Conservation (phyloP, 1,140 invertebrate species). For the Oryzaephilus surinamensis region DNA sequence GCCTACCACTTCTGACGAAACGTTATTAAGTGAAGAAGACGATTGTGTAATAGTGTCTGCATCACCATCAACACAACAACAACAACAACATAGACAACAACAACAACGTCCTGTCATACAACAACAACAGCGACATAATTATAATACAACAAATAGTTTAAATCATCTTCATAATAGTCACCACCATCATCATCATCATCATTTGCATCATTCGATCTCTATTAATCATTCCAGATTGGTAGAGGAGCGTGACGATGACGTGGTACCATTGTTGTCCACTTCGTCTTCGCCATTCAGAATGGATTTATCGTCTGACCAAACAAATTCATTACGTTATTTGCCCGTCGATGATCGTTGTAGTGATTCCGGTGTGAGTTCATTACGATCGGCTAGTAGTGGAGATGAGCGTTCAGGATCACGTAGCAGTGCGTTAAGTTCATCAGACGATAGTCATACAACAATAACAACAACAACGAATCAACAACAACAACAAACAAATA, state of each 20-base stretch:
- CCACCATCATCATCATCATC: too few relatives aligned
- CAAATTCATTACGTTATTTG: constrained; percentile 29
- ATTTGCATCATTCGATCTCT: too few relatives aligned
- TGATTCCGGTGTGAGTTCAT: constrained; percentile 55
- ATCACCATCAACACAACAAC: constrained; percentile 10
- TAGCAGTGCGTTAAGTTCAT: too few relatives aligned
- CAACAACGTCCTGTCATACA: too few relatives aligned
- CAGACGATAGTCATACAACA: constrained; percentile 2
- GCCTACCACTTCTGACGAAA: constrained; percentile 36
- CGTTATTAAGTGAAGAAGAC: constrained; percentile 44
- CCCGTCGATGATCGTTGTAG: constrained; percentile 45
- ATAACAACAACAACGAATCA: too few relatives aligned
- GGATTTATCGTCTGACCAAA: constrained; percentile 29
- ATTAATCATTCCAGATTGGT: too few relatives aligned
- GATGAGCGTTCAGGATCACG: not conserved
- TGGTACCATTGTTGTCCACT: constrained; percentile 28
- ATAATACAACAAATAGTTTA: too few relatives aligned
- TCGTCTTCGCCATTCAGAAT: constrained; percentile 30
- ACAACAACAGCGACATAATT: too few relatives aligned
- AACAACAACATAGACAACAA: too few relatives aligned
- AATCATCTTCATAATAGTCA: too few relatives aligned
- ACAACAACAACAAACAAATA: too few relatives aligned
- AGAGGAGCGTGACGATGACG: constrained; percentile 31
- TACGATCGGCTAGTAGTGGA: constrained; percentile 36
- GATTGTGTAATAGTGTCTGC: constrained; percentile 43